Evolutionary conservation across 2,888 invertebrate genomes (phyloP).

Genomic region (Tinea semifulvella): DNA sequence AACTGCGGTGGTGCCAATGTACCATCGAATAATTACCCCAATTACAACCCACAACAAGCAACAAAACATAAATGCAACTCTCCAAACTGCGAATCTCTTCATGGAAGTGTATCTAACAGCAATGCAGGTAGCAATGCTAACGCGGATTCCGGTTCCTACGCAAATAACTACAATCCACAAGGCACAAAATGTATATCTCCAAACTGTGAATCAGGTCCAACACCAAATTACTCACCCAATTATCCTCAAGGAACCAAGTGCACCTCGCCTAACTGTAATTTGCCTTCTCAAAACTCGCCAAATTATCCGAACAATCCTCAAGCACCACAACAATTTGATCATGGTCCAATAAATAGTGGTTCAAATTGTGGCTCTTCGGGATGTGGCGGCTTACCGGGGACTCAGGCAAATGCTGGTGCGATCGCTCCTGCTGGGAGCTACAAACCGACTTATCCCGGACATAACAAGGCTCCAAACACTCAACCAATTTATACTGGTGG

Average conservation of each 20-base stretch:
- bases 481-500: conserved; percentile 29
- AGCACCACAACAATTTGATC: not conserved
- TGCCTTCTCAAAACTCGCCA: not conserved
- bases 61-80: not conserved
- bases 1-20: not conserved
- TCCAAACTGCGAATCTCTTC: not conserved
- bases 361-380: not conserved
- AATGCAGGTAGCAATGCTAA: not conserved
- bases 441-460: conserved; percentile 19
- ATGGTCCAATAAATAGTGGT: not conserved
- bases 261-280: conserved; percentile 19
- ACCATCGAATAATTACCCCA: not conserved
- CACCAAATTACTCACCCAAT: not conserved
- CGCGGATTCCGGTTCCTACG: not conserved
- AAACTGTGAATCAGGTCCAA: not conserved
- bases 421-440: not conserved
- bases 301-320: conserved; percentile 2
- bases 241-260: conserved; percentile 23
- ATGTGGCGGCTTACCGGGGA: not conserved
- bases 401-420: not conserved
- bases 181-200: conserved; percentile 8
- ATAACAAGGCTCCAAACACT: conserved; percentile 21
- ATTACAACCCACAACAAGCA: not conserved
- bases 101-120: not conserved
- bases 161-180: not conserved